Conservation (phyloP, 1,140 invertebrate genomes). For the Drosophila mojavensis region DNA sequence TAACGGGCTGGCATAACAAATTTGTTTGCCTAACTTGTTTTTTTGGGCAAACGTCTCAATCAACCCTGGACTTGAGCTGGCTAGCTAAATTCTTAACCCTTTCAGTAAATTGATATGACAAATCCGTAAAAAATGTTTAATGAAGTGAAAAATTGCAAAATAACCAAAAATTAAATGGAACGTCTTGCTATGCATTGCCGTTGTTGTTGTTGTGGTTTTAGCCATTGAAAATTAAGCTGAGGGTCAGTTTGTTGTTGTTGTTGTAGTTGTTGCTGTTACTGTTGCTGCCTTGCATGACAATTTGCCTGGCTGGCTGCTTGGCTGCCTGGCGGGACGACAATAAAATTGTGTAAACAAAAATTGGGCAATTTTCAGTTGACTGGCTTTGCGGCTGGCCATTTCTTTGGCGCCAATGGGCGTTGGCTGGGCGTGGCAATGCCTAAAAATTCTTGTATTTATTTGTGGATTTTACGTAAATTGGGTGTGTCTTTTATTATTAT, state of each 20-base stretch:
- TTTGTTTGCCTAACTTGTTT: constrained; percentile 63
- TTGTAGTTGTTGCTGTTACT: constrained; percentile 21
- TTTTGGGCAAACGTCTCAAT: constrained; percentile 50
- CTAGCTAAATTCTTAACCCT: constrained; percentile 51
- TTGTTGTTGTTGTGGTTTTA: constrained; percentile 17
- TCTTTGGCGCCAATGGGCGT: constrained; percentile 46
- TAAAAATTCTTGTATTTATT: constrained; percentile 65
- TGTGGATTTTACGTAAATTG: constrained; percentile 61
- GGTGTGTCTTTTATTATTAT: constrained; percentile 60
- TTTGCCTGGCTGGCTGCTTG: constrained; percentile 19
- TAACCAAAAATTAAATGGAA: constrained; percentile 80
- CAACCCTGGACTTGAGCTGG: constrained; percentile 66
- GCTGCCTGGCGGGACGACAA: constrained; percentile 3
- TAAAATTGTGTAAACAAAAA: constrained; percentile 75
- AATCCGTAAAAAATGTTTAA: constrained; percentile 71
- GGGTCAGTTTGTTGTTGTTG: constrained; percentile 33
- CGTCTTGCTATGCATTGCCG: constrained; percentile 1
- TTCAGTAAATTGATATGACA: constrained; percentile 78
- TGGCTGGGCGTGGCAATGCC: neutral
- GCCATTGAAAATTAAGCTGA: constrained; percentile 41
- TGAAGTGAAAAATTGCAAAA: constrained; percentile 81
- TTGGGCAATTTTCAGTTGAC: constrained; percentile 76
- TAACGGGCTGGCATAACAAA: constrained; percentile 50
- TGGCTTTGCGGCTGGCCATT: constrained; percentile 76
- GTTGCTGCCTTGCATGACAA: constrained; percentile 49